A percentile compares a stretch with the other conserved stretches of the same genome.
Conservation (phyloP, 2,888 invertebrate species). For the Synanthedon andrenaeformis region DNA sequence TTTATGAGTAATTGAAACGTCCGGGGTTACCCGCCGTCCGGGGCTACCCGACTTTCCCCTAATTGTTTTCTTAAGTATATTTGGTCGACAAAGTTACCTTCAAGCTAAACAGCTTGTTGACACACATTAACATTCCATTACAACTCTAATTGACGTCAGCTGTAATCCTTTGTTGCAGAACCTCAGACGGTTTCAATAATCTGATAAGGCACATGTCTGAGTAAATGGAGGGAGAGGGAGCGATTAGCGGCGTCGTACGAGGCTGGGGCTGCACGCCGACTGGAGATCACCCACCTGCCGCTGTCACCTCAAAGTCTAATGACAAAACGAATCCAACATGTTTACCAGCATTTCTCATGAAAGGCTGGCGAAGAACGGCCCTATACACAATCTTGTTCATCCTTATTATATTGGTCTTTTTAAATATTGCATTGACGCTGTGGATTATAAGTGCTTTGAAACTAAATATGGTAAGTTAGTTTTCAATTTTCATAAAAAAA, state of each 20-base stretch:
- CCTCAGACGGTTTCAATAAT: constrained; percentile 17
- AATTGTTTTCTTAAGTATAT: constrained; percentile 5
- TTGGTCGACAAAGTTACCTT: no score
- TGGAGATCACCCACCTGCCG: constrained; percentile 36
- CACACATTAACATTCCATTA: constrained; percentile 12
- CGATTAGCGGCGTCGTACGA: constrained; percentile 27
- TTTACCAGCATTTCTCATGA: constrained; percentile 29
- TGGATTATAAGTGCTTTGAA: constrained; percentile 97
- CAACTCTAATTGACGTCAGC: constrained; percentile 20
- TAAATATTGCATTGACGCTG: constrained; percentile 94
- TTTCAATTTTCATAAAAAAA: no score
- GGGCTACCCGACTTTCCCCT: no score
- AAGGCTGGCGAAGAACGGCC: constrained; percentile 93
- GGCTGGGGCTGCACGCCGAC: constrained; percentile 63
- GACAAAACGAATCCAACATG: constrained; percentile 23
- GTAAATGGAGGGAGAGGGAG: neutral
- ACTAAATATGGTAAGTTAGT: constrained; percentile 85
- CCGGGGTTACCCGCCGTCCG: no score
- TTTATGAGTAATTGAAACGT: no score
- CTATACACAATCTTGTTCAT: constrained; percentile 88
- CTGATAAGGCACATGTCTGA: constrained; percentile 11
- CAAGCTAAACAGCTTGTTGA: neutral
- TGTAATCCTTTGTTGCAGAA: constrained; percentile 35
- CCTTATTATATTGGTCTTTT: constrained; percentile 86
- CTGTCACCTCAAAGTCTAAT: constrained; percentile 14